Percentiles rank a stretch among this genome's conserved stretches.
Conservation (phyloP, 2,888 invertebrate species). For the Apocheima hispidaria region DNA sequence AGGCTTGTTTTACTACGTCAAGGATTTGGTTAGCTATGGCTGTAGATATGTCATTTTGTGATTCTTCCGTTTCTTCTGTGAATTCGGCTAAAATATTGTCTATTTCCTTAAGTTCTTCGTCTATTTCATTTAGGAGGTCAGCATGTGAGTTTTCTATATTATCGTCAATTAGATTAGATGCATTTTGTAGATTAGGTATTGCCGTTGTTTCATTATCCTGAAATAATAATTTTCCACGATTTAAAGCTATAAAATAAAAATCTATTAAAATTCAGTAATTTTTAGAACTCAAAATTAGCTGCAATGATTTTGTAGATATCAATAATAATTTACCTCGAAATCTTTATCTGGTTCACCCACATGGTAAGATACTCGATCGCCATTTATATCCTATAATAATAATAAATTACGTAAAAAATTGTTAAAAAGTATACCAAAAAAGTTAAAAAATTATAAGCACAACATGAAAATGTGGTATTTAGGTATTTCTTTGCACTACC, state of each 20-base stretch:
- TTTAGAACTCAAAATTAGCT: too few species aligned
- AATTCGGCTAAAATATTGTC: slow-evolving; percentile 26
- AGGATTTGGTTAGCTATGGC: slow-evolving; percentile 5
- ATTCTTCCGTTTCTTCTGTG: slow-evolving; percentile 8
- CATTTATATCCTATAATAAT: slow-evolving; percentile 13
- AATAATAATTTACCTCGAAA: background rate
- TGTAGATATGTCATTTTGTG: slow-evolving; percentile 6
- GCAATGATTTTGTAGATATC: background rate
- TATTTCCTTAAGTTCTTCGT: slow-evolving; percentile 27
- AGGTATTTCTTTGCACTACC: too few species aligned
- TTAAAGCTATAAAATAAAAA: too few species aligned
- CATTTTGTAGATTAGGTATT: background rate
- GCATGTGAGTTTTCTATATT: background rate
- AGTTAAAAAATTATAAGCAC: too few species aligned
- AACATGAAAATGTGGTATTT: too few species aligned
- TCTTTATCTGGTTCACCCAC: background rate
- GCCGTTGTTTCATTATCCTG: slow-evolving; percentile 7
- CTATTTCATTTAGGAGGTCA: slow-evolving; percentile 18
- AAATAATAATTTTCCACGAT: background rate
- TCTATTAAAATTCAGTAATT: background rate
- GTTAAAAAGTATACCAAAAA: too few species aligned
- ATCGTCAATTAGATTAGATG: slow-evolving; percentile 3
- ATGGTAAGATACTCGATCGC: background rate
- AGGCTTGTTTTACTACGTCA: slow-evolving; percentile 16
- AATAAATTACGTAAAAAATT: background rate